These are phyloP conservation scores for Sebastes itinus DNA, from an alignment of 2,797 vertebrate species.

Conservation along the genomic window DNA sequence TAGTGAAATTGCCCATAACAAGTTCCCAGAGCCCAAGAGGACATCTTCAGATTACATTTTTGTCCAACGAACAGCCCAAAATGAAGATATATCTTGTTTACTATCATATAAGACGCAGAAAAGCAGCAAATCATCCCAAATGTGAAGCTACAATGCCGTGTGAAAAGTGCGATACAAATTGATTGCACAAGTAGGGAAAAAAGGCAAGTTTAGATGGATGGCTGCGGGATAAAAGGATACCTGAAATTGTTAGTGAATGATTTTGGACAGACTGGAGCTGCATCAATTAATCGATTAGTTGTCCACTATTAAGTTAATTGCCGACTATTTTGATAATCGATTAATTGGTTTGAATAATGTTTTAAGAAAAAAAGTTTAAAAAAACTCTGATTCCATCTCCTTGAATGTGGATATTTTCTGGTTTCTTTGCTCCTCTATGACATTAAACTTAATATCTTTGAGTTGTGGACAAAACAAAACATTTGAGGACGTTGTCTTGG, in stretches of 20 bases:
- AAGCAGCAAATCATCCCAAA: background rate
- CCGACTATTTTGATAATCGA: too few species aligned
- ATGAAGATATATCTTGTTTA: background rate
- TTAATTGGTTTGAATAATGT: too few species aligned
- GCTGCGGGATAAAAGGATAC: background rate
- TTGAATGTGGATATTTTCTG: too few species aligned
- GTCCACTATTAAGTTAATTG: too few species aligned
- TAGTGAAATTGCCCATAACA: background rate
- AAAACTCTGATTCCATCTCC: too few species aligned
- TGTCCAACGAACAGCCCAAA: background rate
- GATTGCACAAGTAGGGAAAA: background rate
- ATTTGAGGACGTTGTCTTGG: too few species aligned
- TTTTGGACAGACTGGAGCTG: background rate
- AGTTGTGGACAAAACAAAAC: too few species aligned
- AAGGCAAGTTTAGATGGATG: background rate
- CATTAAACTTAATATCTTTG: too few species aligned
- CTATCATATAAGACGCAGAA: rapidly evolving
- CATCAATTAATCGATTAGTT: too few species aligned
- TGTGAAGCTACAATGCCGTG: background rate
- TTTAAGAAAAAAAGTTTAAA: too few species aligned
- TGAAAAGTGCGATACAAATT: background rate
- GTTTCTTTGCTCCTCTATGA: too few species aligned
- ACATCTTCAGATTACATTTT: background rate
- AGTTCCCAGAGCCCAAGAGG: background rate
- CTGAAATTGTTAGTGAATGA: background rate